These are phyloP conservation scores for Lamprotornis superbus DNA, from an alignment of 2,113 vertebrate genomes.

Conservation along the genomic window DNA sequence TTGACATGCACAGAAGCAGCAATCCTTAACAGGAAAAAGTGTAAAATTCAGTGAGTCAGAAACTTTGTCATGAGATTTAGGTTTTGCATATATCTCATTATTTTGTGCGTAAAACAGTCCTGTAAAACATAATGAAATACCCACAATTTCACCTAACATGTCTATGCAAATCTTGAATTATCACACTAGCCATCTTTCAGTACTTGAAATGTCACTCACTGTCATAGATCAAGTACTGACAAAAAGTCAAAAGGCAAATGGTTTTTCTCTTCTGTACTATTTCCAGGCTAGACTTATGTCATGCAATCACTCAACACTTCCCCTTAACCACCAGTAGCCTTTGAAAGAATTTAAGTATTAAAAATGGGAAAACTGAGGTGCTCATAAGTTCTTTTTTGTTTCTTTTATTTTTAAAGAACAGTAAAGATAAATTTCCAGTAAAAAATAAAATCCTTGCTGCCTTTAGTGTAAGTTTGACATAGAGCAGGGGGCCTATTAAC, in stretches of 20 bases:
- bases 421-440: constrained; percentile 39
- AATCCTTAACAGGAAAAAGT: constrained; percentile 32
- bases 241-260: constrained; percentile 43
- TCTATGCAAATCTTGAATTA: constrained; percentile 30
- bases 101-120: constrained; percentile 51
- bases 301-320: constrained; percentile 40
- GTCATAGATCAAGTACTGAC: background rate
- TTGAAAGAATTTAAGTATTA: constrained; percentile 63
- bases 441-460: constrained; percentile 27
- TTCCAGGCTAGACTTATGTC: constrained; percentile 36
- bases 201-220: background rate
- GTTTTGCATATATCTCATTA: constrained; percentile 60
- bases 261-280: constrained; percentile 45
- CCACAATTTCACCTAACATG: background rate
- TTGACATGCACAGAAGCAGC: constrained; percentile 15
- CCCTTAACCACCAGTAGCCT: background rate
- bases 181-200: constrained; percentile 25
- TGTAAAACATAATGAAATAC: constrained; percentile 18
- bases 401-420: background rate
- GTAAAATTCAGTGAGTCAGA: constrained; percentile 52
- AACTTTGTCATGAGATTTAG: constrained; percentile 40
- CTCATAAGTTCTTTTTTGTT: background rate
- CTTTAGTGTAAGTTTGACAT: background rate
- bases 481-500: constrained; percentile 40
- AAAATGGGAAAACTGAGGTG: constrained; percentile 52